These are phyloP conservation scores for Tigriopus californicus DNA, from an alignment of 2,888 invertebrate genomes.

Conservation along the genomic window DNA sequence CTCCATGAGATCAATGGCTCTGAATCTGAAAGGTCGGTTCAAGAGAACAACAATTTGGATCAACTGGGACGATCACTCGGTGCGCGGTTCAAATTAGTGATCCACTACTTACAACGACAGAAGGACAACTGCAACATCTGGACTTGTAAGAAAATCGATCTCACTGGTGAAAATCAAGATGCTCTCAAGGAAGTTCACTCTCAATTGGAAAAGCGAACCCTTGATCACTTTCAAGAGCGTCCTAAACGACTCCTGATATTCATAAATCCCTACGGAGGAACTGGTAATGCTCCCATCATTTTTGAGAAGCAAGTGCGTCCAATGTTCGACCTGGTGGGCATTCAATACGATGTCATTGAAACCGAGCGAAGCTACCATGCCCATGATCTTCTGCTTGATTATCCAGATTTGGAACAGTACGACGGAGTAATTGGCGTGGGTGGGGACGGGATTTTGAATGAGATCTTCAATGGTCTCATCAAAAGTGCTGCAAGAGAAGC, in stretches of 20 bases:
- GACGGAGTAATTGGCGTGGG: constrained; percentile 60
- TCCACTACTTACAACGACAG: too few species aligned
- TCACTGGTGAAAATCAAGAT: neutral
- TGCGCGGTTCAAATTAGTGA: too few species aligned
- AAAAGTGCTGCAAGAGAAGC: constrained; percentile 35
- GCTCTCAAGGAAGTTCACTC: neutral
- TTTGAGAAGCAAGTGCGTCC: constrained; percentile 24
- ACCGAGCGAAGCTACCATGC: constrained; percentile 60
- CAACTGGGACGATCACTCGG: too few species aligned
- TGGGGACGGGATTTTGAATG: constrained; percentile 69
- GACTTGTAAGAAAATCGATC: neutral
- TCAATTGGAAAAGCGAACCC: neutral
- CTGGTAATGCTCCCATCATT: constrained; percentile 15
- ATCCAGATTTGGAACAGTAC: constrained; percentile 22
- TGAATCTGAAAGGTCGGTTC: too few species aligned
- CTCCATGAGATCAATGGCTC: too few species aligned
- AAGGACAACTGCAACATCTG: constrained; percentile 27
- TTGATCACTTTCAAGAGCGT: constrained; percentile 28
- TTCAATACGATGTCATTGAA: constrained; percentile 43
- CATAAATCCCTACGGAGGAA: constrained; percentile 64
- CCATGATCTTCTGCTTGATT: constrained; percentile 33
- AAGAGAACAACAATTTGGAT: too few species aligned
- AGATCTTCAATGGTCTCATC: constrained; percentile 51
- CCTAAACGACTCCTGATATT: constrained; percentile 54
- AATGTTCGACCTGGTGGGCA: constrained; percentile 36